phyloP scores from a whole-genome alignment of 1,140 invertebrate genomes.

The Marisa cornuarietis region DNA sequence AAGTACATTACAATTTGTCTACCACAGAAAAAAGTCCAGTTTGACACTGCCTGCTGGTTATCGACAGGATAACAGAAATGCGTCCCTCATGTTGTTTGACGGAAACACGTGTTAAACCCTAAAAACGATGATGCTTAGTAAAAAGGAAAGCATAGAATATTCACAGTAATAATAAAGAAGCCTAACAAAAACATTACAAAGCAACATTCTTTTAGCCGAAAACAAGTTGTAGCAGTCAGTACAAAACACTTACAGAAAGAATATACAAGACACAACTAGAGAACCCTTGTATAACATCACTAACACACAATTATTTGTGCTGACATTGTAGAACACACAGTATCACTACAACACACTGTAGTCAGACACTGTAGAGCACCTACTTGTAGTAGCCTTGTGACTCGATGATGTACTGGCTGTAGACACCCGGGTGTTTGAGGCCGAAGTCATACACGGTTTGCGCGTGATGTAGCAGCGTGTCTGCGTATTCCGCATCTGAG shows the following conservation, averaged over 20 bases:
- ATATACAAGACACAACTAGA: background rate
- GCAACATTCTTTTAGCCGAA: background rate
- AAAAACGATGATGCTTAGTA: too few relatives aligned
- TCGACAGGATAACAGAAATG: too few relatives aligned
- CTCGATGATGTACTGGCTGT: constrained; percentile 52
- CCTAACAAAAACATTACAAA: too few relatives aligned
- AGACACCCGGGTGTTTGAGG: constrained; percentile 69
- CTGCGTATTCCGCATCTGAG: background rate
- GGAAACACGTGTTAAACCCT: too few relatives aligned
- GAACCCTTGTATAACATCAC: background rate
- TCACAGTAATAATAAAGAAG: too few relatives aligned
- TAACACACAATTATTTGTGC: background rate
- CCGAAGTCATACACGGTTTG: constrained; percentile 72
- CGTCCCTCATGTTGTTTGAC: too few relatives aligned
- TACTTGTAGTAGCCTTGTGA: constrained; percentile 44
- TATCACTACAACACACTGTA: background rate
- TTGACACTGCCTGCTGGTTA: too few relatives aligned
- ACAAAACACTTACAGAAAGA: constrained; percentile 45
- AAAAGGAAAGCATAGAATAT: too few relatives aligned
- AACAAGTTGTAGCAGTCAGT: constrained; percentile 40
- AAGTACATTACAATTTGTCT: too few relatives aligned
- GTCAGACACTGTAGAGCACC: background rate
- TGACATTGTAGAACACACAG: background rate
- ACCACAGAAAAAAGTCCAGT: too few relatives aligned
- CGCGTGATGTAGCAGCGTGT: constrained; percentile 62